Percentiles rank a stretch among this genome's conserved stretches.
phyloP scores from a whole-genome alignment of 2,113 vertebrate species.

The Cebus imitator region DNA sequence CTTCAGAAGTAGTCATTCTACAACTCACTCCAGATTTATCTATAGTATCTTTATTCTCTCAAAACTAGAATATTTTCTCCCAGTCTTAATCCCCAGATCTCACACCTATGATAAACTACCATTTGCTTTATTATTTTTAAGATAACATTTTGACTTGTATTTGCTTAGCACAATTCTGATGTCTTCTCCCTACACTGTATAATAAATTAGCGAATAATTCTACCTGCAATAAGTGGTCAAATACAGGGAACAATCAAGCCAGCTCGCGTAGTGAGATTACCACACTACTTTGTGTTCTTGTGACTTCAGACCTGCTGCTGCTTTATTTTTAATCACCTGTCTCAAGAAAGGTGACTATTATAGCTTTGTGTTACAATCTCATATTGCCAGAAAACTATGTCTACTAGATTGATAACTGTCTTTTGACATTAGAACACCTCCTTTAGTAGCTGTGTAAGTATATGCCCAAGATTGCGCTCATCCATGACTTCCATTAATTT shows the following conservation, averaged over 20 bases:
- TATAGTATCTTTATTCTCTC: neutral
- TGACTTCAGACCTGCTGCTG: neutral
- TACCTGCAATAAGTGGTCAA: neutral
- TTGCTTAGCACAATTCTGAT: neutral
- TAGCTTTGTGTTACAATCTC: neutral
- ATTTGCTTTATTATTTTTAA: conserved; percentile 7
- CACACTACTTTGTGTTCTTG: neutral
- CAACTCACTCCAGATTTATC: neutral
- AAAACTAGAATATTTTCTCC: neutral
- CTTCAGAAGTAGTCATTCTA: neutral
- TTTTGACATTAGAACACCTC: neutral
- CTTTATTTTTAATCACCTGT: neutral
- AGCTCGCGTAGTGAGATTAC: neutral
- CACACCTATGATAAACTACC: neutral
- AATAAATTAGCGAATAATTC: neutral
- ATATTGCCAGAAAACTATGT: neutral
- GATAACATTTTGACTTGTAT: neutral
- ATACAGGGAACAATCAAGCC: neutral
- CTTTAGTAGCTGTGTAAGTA: neutral
- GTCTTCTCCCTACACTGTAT: neutral
- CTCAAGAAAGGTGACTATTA: neutral
- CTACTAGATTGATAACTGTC: neutral
- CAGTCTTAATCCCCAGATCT: neutral
- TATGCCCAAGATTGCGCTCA: neutral
- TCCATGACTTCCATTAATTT: neutral